Conservation (phyloP, 2,113 vertebrate genomes). For the Strix aluco region DNA sequence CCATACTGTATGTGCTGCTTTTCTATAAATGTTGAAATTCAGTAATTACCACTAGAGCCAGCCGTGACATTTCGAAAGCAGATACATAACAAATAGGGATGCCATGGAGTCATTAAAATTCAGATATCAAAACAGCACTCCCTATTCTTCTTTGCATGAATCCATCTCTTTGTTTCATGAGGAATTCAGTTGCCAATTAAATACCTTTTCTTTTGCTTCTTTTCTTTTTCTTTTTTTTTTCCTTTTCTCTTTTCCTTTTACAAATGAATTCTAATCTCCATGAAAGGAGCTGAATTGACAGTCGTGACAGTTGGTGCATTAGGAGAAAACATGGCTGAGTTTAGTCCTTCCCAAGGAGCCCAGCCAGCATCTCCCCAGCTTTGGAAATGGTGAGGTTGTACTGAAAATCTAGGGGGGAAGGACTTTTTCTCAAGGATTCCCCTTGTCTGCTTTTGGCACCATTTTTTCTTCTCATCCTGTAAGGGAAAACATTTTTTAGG, state of each 20-base stretch:
- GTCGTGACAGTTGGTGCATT: not conserved
- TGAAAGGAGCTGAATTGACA: not conserved
- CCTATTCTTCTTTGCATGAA: slow-evolving; percentile 43
- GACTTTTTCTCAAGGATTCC: not conserved
- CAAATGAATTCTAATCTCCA: slow-evolving; percentile 18
- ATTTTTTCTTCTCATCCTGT: not conserved
- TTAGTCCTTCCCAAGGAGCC: not conserved
- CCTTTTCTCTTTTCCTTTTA: not conserved
- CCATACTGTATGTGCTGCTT: slow-evolving; percentile 63
- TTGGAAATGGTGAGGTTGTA: not conserved
- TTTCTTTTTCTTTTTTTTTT: not conserved
- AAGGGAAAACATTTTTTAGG: not conserved
- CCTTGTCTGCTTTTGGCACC: not conserved
- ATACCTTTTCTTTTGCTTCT: slow-evolving; percentile 8
- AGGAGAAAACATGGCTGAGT: not conserved
- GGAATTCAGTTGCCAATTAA: slow-evolving; percentile 64
- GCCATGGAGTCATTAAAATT: slow-evolving; percentile 75
- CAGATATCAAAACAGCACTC: slow-evolving; percentile 60
- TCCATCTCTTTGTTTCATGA: slow-evolving; percentile 60
- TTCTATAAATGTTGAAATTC: slow-evolving; percentile 71
- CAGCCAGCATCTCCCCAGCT: not conserved
- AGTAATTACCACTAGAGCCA: slow-evolving; percentile 73
- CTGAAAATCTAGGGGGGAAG: fast-evolving
- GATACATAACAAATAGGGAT: slow-evolving; percentile 72
- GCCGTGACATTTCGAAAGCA: slow-evolving; percentile 70